Percentiles rank a stretch among this genome's conserved stretches.
Evolutionary conservation across 1,140 invertebrate species (phyloP).

Genomic region (Centruroides sculpturatus): DNA sequence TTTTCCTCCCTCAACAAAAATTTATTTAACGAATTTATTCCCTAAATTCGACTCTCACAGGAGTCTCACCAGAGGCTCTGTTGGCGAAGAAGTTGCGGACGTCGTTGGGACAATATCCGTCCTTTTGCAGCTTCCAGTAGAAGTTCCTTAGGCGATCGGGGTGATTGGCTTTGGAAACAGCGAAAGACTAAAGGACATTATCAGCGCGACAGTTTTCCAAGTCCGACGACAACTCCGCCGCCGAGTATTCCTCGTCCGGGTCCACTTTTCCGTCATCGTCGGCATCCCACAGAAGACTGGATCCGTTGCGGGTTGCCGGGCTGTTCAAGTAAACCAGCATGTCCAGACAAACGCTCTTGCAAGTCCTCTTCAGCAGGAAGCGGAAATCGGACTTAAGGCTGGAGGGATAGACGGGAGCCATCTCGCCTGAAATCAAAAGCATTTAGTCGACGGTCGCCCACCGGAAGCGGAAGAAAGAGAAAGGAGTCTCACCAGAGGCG

Average conservation of each 20-base stretch:
- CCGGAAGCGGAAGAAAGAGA: neutral
- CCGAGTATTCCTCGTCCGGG: conserved; percentile 34
- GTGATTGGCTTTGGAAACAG: conserved; percentile 37
- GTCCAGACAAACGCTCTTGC: conserved; percentile 34
- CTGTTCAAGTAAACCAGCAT: conserved; percentile 38
- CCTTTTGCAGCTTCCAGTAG: too few species aligned
- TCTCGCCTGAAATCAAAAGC: conserved; percentile 1
- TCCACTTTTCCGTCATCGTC: conserved; percentile 37
- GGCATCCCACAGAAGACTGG: conserved; percentile 36
- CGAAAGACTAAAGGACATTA: too few species aligned
- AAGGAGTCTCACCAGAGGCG: neutral
- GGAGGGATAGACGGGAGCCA: conserved; percentile 28
- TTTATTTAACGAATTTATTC: too few species aligned
- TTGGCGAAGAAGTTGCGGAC: too few species aligned
- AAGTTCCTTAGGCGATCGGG: conserved; percentile 29
- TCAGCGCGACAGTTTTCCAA: conserved; percentile 32
- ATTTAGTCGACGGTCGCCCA: neutral
- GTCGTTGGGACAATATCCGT: conserved; percentile 24
- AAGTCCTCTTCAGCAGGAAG: conserved; percentile 35
- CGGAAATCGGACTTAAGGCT: conserved; percentile 35
- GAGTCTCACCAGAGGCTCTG: too few species aligned
- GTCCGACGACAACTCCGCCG: conserved; percentile 33
- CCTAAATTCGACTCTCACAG: too few species aligned
- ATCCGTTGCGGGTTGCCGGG: conserved; percentile 34
- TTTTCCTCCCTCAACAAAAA: too few species aligned